These are phyloP conservation scores for Chaunax sp. DNA, from an alignment of 2,797 vertebrate genomes.

Conservation along the genomic window DNA sequence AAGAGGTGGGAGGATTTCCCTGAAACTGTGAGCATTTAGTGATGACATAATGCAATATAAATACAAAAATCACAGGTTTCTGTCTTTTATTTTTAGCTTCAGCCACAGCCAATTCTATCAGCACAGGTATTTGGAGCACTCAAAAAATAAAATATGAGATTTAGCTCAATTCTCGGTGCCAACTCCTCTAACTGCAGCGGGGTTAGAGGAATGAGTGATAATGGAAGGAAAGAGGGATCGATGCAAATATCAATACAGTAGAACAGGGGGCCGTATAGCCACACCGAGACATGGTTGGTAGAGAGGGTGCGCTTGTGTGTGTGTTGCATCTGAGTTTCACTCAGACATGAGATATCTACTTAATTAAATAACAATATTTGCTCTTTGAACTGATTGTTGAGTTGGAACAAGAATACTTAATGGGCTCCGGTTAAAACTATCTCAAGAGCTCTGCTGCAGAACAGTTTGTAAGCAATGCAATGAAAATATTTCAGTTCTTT, in stretches of 20 bases:
- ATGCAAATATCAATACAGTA: slow-evolving; percentile 82
- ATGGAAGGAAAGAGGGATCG: slow-evolving; percentile 76
- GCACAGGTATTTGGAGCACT: slow-evolving; percentile 29
- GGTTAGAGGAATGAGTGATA: slow-evolving; percentile 69
- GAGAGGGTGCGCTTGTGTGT: slow-evolving; percentile 13
- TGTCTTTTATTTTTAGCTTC: slow-evolving; percentile 23
- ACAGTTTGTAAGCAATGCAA: slow-evolving; percentile 11
- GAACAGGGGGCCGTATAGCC: slow-evolving; percentile 49
- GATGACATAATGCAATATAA: neutral
- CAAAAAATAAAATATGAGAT: slow-evolving; percentile 49
- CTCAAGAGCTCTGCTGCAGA: slow-evolving; percentile 1
- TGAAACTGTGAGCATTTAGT: neutral
- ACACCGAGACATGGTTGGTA: slow-evolving; percentile 56
- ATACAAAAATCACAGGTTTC: neutral
- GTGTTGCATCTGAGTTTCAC: slow-evolving; percentile 6
- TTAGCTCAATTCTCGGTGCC: slow-evolving; percentile 42
- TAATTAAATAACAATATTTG: slow-evolving; percentile 7
- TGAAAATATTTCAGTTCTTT: neutral
- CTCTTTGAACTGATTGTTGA: slow-evolving; percentile 27
- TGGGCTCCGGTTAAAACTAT: slow-evolving; percentile 7
- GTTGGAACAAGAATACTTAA: slow-evolving; percentile 13
- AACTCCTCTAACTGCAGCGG: slow-evolving; percentile 44
- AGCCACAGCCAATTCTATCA: slow-evolving; percentile 15
- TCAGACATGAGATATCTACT: slow-evolving; percentile 23
- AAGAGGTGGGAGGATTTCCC: slow-evolving; percentile 14